Conservation (phyloP, 2,888 invertebrate species). For the Drosophila hamatofila region DNA sequence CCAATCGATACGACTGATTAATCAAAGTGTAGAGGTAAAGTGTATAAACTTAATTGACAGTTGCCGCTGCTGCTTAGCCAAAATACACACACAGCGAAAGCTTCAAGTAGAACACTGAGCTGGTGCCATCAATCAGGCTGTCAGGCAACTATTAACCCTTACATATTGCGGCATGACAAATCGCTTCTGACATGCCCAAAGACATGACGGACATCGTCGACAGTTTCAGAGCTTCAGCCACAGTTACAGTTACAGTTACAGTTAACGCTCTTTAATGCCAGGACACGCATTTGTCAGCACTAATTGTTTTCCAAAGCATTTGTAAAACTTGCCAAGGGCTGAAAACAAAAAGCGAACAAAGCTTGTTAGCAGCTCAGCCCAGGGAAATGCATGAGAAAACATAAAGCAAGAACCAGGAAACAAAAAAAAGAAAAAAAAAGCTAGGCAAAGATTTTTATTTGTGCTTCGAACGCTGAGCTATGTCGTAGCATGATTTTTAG, state of each 20-base stretch:
- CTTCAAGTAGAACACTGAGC: constrained; percentile 21
- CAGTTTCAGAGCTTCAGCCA: constrained; percentile 17
- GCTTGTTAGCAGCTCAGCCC: constrained; percentile 48
- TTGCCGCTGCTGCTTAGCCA: background rate
- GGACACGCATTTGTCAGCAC: constrained; percentile 63
- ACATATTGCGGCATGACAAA: constrained; percentile 65
- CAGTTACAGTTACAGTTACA: constrained; percentile 15
- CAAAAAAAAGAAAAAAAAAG: constrained; percentile 2
- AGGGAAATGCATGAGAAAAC: constrained; percentile 32
- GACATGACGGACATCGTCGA: constrained; percentile 50
- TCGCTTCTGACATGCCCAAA: constrained; percentile 51
- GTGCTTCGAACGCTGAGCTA: constrained; percentile 42
- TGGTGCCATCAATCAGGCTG: constrained; percentile 63
- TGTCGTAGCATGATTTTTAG: constrained; percentile 55
- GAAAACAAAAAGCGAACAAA: constrained; percentile 10
- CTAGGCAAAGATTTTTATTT: constrained; percentile 42
- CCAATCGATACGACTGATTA: constrained; percentile 21
- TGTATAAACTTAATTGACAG: constrained; percentile 20
- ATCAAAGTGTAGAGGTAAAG: constrained; percentile 14
- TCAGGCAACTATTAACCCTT: constrained; percentile 59
- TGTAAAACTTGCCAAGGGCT: constrained; percentile 28
- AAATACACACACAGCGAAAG: background rate
- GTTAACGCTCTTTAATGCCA: constrained; percentile 31
- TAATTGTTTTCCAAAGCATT: constrained; percentile 71
- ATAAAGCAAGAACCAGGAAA: constrained; percentile 29